Evolutionary conservation across 1,140 invertebrate genomes (phyloP).

Genomic region (Thaumetopoea pityocampa): DNA sequence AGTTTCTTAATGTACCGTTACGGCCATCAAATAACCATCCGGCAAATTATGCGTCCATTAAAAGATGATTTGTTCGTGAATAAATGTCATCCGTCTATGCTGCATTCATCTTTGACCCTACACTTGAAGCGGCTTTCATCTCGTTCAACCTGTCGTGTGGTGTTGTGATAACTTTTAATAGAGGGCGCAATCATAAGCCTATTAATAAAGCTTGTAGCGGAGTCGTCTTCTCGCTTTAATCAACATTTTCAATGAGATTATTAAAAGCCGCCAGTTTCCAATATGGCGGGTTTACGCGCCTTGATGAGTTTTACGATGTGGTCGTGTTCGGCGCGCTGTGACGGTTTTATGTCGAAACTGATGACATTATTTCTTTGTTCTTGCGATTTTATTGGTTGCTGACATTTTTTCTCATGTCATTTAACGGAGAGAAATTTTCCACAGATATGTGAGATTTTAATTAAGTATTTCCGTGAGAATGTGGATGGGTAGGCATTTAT

Average conservation of each 20-base stretch:
- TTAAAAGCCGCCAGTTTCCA: constrained; percentile 32
- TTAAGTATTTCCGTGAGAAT: too few species aligned
- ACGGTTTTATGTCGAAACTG: constrained; percentile 14
- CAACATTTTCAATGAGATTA: constrained; percentile 56
- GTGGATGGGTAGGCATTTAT: too few species aligned
- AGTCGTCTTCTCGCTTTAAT: constrained; percentile 52
- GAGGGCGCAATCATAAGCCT: constrained; percentile 52
- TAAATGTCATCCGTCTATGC: too few species aligned
- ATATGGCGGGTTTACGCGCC: constrained; percentile 11
- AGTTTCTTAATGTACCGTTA: too few species aligned
- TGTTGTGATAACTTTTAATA: constrained; percentile 55
- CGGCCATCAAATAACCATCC: too few species aligned
- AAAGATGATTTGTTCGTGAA: too few species aligned
- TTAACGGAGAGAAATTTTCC: too few species aligned
- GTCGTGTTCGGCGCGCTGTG: constrained; percentile 2
- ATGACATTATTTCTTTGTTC: constrained; percentile 13
- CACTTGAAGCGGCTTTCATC: constrained; percentile 37
- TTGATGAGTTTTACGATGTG: constrained; percentile 13
- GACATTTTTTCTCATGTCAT: too few species aligned
- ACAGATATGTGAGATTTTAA: too few species aligned
- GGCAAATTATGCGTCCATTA: too few species aligned
- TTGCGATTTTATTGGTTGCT: too few species aligned
- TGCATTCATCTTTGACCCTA: constrained; percentile 19
- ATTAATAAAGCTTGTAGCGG: constrained; percentile 44
- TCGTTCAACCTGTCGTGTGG: constrained; percentile 25